phyloP scores from a whole-genome alignment of 2,888 invertebrate species.

The Pemphredon lugubris region DNA sequence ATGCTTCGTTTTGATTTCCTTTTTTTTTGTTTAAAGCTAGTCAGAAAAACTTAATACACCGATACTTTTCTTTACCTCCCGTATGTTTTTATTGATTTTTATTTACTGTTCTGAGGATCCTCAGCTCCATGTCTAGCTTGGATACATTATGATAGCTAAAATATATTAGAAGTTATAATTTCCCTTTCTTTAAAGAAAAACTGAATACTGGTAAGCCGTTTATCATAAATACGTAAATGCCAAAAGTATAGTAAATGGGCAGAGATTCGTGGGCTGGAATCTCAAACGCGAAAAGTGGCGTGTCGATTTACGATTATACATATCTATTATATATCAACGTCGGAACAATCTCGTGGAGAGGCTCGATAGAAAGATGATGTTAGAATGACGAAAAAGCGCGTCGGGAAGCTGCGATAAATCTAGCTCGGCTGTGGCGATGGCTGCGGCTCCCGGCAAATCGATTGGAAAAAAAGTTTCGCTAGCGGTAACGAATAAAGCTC shows the following conservation, averaged over 20 bases:
- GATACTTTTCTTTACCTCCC: too few relatives aligned
- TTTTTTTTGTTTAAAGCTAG: too few relatives aligned
- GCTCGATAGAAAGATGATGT: conserved; percentile 1
- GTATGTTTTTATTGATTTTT: too few relatives aligned
- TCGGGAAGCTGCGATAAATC: conserved; percentile 48
- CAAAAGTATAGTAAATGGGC: neutral
- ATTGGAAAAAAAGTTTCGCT: conserved; percentile 38
- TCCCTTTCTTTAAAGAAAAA: too few relatives aligned
- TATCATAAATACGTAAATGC: neutral
- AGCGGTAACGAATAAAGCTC: conserved; percentile 51
- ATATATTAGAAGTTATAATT: too few relatives aligned
- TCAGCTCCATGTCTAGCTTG: too few relatives aligned
- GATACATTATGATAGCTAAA: too few relatives aligned
- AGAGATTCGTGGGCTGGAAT: neutral
- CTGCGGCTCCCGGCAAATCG: conserved; percentile 47
- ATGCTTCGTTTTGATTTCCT: too few relatives aligned
- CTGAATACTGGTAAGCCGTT: neutral
- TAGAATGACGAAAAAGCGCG: conserved; percentile 12
- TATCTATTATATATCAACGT: neutral
- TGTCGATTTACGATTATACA: neutral
- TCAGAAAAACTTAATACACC: too few relatives aligned
- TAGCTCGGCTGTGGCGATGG: conserved; percentile 49
- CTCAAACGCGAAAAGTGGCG: neutral
- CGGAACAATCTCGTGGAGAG: neutral
- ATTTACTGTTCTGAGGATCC: too few relatives aligned